Conservation (phyloP, 2,888 invertebrate genomes). For the Hipparchia sbordonii region DNA sequence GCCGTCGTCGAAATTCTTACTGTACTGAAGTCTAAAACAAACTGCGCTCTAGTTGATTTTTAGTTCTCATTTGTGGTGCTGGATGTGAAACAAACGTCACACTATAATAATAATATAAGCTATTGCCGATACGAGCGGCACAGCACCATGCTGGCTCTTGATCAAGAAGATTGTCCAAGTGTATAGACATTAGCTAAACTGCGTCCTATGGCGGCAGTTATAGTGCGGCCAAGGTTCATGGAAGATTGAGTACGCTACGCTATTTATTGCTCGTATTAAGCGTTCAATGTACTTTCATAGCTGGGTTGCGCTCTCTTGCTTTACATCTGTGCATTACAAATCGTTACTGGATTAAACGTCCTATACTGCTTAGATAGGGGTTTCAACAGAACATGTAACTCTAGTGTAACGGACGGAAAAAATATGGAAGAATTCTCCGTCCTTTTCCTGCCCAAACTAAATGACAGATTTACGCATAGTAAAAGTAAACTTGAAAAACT, state of each 20-base stretch:
- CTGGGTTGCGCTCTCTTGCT: slow-evolving; percentile 18
- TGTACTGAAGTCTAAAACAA: too few relatives aligned
- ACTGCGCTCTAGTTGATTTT: too few relatives aligned
- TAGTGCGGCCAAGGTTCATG: slow-evolving; percentile 37
- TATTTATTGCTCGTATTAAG: slow-evolving; percentile 36
- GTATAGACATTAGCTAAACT: background rate
- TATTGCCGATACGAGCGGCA: too few relatives aligned
- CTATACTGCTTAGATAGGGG: background rate
- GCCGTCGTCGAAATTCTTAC: background rate
- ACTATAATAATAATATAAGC: too few relatives aligned
- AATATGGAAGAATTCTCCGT: background rate
- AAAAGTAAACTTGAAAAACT: background rate
- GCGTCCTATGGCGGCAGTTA: slow-evolving; percentile 27
- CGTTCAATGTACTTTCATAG: slow-evolving; percentile 31
- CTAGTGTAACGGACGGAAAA: slow-evolving; percentile 19
- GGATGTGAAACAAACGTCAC: background rate
- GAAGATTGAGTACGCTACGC: slow-evolving; percentile 32
- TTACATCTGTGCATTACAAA: slow-evolving; percentile 19
- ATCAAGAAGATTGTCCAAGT: background rate
- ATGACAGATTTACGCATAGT: too few relatives aligned
- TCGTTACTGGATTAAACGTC: background rate
- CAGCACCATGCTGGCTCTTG: background rate
- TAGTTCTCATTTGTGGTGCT: background rate
- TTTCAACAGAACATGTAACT: background rate
- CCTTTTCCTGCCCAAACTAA: too few relatives aligned